Percentiles rank a stretch among this genome's conserved stretches.
phyloP scores from a whole-genome alignment of 2,888 invertebrate genomes.

The Carcina quercana region DNA sequence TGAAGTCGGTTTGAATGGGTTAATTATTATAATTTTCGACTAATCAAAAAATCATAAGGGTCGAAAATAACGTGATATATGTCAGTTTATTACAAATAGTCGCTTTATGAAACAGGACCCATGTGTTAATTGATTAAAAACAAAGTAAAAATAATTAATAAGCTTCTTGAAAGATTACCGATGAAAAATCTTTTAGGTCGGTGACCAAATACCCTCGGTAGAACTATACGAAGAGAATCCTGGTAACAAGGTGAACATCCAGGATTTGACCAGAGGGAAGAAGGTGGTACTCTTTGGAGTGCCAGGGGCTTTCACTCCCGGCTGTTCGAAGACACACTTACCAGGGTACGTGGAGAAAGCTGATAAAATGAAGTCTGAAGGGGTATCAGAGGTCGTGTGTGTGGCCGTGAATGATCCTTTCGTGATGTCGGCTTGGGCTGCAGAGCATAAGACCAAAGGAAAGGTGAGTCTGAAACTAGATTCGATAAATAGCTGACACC shows the following conservation, averaged over 20 bases:
- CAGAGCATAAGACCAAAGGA: slow-evolving; percentile 83
- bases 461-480: slow-evolving; percentile 82
- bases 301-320: slow-evolving; percentile 96
- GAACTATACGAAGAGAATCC: slow-evolving; percentile 91
- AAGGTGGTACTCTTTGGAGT: slow-evolving; percentile 93
- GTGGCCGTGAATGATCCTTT: slow-evolving; percentile 96
- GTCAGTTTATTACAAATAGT: no score
- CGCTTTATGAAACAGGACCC: no score
- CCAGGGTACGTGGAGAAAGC: slow-evolving; percentile 89
- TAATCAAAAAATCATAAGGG: no score
- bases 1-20: no score
- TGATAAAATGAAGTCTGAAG: slow-evolving; percentile 83
- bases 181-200: slow-evolving; percentile 88
- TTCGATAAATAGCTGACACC: no score
- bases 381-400: slow-evolving; percentile 87
- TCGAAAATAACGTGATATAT: no score
- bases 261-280: slow-evolving; percentile 82
- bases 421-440: slow-evolving; percentile 97
- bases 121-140: no score
- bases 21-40: no score
- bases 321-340: slow-evolving; percentile 92
- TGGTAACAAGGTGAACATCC: slow-evolving; percentile 87
- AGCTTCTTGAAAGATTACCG: no score
- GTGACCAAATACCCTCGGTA: slow-evolving; percentile 85
- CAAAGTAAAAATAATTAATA: no score